These are phyloP conservation scores for Xylocopa sonorina DNA, from an alignment of 1,140 invertebrate species.

Conservation along the genomic window DNA sequence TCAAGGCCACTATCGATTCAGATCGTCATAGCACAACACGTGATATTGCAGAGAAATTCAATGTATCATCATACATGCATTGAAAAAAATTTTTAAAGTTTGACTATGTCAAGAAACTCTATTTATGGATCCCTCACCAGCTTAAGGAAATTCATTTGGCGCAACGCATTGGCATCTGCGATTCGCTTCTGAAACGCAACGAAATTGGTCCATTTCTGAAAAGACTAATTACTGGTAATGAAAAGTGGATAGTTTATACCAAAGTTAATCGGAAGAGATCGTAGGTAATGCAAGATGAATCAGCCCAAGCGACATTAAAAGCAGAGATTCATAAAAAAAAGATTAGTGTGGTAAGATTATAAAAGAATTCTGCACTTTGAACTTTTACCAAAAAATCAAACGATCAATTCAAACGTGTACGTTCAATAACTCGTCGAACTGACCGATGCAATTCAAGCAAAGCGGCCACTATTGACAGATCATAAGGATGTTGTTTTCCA, in stretches of 20 bases:
- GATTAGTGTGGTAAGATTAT: too few species aligned
- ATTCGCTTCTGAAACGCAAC: conserved; percentile 48
- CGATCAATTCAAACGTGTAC: too few species aligned
- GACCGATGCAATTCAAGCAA: too few species aligned
- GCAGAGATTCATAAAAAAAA: too few species aligned
- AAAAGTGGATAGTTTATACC: conserved; percentile 48
- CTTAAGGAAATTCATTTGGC: too few species aligned
- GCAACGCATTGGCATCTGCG: conserved; percentile 21
- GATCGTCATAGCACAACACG: background rate
- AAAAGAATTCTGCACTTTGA: too few species aligned
- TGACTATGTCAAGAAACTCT: conserved; percentile 20
- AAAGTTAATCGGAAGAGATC: conserved; percentile 34
- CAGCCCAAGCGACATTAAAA: too few species aligned
- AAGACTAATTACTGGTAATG: conserved; percentile 60
- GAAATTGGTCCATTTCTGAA: conserved; percentile 63
- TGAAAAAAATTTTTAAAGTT: conserved; percentile 12
- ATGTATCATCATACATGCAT: conserved; percentile 5
- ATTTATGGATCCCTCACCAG: conserved; percentile 23
- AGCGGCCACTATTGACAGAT: too few species aligned
- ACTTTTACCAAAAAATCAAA: too few species aligned
- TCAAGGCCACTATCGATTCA: too few species aligned
- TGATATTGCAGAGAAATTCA: conserved; percentile 4
- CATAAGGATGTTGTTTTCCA: too few species aligned
- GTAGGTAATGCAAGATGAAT: conserved; percentile 26
- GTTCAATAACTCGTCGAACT: too few species aligned